Conservation (phyloP, 1,140 invertebrate genomes). For the Drosophila mojavensis region DNA sequence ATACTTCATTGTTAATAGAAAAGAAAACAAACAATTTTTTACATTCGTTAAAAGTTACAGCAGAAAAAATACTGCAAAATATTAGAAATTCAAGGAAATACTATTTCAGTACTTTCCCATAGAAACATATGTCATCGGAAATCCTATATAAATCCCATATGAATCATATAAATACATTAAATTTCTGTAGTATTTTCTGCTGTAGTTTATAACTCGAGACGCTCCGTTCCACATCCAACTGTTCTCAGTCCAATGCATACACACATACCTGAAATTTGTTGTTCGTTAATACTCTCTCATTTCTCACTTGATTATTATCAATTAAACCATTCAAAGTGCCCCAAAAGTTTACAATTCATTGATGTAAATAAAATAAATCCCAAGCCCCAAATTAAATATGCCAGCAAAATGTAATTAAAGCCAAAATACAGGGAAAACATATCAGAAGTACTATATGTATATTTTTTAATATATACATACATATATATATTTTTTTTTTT, state of each 20-base stretch:
- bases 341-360: conserved; percentile 66
- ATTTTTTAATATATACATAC: background rate
- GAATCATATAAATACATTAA: too few species aligned
- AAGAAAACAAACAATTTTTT: background rate
- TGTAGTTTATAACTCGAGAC: conserved; percentile 22
- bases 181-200: conserved; percentile 19
- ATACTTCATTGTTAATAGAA: background rate
- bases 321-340: conserved; percentile 22
- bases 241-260: conserved; percentile 12
- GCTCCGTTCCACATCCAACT: conserved; percentile 1
- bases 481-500: conserved; percentile 2
- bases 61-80: conserved; percentile 3
- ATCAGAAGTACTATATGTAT: conserved; percentile 25
- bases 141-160: too few species aligned
- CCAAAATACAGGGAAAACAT: conserved; percentile 31
- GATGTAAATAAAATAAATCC: conserved; percentile 69
- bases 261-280: background rate
- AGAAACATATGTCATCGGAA: too few species aligned
- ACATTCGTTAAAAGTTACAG: background rate
- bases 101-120: background rate
- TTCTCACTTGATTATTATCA: conserved; percentile 16
- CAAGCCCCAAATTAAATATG: conserved; percentile 31
- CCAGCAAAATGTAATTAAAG: conserved; percentile 34
- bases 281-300: background rate
- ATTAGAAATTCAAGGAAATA: background rate